Conservation (phyloP, 2,797 vertebrate genomes). For the Pampus argenteus region DNA sequence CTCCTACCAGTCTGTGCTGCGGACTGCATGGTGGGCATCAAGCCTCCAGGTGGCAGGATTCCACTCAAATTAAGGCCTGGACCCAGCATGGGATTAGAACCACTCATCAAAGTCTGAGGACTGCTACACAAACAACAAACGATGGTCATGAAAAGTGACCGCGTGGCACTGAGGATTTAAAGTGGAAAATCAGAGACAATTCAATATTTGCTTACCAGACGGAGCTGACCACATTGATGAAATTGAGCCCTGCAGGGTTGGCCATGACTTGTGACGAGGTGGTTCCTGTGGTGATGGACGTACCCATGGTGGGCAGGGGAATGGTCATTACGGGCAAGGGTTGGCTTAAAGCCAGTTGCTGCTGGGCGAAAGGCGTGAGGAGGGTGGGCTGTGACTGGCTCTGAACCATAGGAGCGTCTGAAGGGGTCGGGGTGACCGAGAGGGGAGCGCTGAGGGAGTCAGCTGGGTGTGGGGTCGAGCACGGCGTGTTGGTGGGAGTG, state of each 20-base stretch:
- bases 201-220: constrained; percentile 87
- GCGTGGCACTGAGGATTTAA: not conserved
- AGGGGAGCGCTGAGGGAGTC: constrained; percentile 90
- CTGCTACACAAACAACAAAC: constrained; percentile 84
- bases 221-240: constrained; percentile 96
- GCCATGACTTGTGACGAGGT: constrained; percentile 94
- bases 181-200: not conserved
- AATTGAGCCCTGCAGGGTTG: constrained; percentile 93
- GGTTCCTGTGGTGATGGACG: constrained; percentile 92
- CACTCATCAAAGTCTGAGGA: constrained; percentile 95
- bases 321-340: constrained; percentile 96
- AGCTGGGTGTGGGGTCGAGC: constrained; percentile 93
- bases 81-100: constrained; percentile 93
- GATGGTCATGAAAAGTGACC: not conserved
- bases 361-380: constrained; percentile 93
- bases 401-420: constrained; percentile 89
- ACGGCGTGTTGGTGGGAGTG: constrained; percentile 95
- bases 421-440: constrained; percentile 88
- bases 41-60: constrained; percentile 92
- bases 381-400: constrained; percentile 87
- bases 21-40: constrained; percentile 94
- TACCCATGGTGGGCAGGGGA: constrained; percentile 87
- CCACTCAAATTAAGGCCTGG: constrained; percentile 93
- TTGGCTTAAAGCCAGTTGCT: constrained; percentile 94
- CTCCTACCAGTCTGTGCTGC: constrained; percentile 90